Base-by-base conservation (phyloP, 2,113 vertebrate genomes). In the Pseudorasbora parva region DNA sequence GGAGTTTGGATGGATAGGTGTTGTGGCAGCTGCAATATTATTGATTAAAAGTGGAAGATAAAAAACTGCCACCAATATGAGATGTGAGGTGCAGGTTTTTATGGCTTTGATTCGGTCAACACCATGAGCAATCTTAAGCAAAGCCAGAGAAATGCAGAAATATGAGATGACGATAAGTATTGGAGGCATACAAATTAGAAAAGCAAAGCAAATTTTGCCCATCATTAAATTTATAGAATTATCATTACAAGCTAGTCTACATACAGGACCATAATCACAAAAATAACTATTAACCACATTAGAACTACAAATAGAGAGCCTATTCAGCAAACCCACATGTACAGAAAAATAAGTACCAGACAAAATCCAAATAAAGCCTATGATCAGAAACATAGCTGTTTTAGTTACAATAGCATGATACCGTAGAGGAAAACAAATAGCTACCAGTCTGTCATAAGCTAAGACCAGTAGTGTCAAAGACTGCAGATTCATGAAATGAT, bases 371-470 rank as follows among this genome's bases (percentile, higher is more conserved):
- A 74, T 51, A 4, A 51, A 7, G 0, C n/a, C 71, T 49, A 74
- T 54, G 56, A 92, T 45, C 33, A 81, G 64, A 1, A 86, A 30
- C 92, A 93, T 94, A 11, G 86, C 84, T 33, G 60, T 87, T 80
- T 88, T 68, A 1, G 88, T 92, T n/a, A 92, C 71, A 7, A 82
- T 89, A 19, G 79, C 82, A 17, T 90, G 86, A 47, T 91, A 91
- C 14, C 66, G 77, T 74, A 93, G 81, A 8, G 93, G 92, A 71
- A 84, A 92, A 43, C 85, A 87, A 43, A 94, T 93, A 4, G 93
- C 93, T 1, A 94, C 27, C 14, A 94, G 76, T 81, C 93, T 89
- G 88, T 94, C 93, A 57, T 90, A 93, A 5, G 91, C 80, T 2
- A 93, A 91, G 0, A 86, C 85, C 33, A 92, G 88, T 25, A 73